These are phyloP conservation scores for Heteromurus nitidus DNA, from an alignment of 2,888 invertebrate genomes.

Conservation along the genomic window DNA sequence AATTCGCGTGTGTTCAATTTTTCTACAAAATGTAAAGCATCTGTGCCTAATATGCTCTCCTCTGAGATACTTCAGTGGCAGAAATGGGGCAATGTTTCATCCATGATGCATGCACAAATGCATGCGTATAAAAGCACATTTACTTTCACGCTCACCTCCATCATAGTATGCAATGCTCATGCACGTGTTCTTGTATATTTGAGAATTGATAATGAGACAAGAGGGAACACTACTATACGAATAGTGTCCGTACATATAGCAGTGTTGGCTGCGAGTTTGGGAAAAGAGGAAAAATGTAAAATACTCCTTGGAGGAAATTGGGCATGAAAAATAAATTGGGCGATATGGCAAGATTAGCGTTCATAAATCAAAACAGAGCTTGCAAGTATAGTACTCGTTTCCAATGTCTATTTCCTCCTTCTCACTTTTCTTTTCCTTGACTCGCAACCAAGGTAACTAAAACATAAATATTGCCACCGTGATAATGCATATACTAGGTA, in stretches of 20 bases:
- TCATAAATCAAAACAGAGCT: conserved; percentile 68
- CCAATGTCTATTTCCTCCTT: conserved; percentile 14
- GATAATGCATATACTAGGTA: no score
- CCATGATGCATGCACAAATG: conserved; percentile 33
- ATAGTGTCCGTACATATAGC: not conserved
- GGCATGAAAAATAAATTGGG: conserved; percentile 70
- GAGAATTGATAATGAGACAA: conserved; percentile 62
- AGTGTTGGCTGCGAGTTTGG: not conserved
- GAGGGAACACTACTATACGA: conserved; percentile 27
- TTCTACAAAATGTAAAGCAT: conserved; percentile 46
- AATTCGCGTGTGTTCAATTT: no score
- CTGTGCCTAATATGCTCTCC: conserved; percentile 38
- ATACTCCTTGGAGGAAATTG: conserved; percentile 66
- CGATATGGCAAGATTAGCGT: conserved; percentile 69
- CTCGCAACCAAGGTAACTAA: not conserved
- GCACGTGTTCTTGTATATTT: conserved; percentile 19
- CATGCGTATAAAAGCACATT: conserved; percentile 37
- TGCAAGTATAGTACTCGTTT: not conserved
- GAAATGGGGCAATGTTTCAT: conserved; percentile 48
- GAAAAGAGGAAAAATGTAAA: conserved; percentile 39
- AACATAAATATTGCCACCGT: no score
- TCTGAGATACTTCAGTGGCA: conserved; percentile 30
- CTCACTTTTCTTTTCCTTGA: conserved; percentile 29
- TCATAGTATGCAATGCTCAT: conserved; percentile 12
- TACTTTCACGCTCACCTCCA: conserved; percentile 20